Base-by-base conservation (phyloP, 2,797 vertebrate species). In the Cuculus canorus region DNA sequence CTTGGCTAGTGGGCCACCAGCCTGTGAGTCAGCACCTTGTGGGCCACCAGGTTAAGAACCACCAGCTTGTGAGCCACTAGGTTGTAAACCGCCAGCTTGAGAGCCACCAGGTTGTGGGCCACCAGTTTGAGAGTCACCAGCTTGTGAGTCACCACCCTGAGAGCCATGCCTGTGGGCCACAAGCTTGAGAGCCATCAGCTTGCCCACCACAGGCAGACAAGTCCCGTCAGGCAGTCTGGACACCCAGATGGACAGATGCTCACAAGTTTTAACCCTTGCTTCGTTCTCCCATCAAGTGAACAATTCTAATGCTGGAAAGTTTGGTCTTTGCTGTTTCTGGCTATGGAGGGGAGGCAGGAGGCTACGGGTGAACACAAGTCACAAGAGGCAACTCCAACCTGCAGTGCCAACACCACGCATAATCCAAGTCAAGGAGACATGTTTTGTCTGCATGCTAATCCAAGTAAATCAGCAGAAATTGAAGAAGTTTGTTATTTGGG, bases 361-460 rank as follows among this genome's bases (percentile, higher is more conserved):
- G 70, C 64, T 37, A 24, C 6, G 1, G 57, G 33, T 17, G 52
- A 25, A 15, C 81, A 35, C 19, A 39, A 57, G 43, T 9, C 5
- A 0, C 17, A 53, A 47, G 53, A 33, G 1, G 13, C 3, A 41
- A 65, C 41, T 47, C 47, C 17, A 21, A 37, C 3, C 43, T 32
- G 15, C 65, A 10, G 54, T 5, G 54, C 10, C 28, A 41, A 24
- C 45, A n/a, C n/a, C 45, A 35, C n/a, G n/a, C 0, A 6, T 30
- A 37, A 5, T 50, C 25, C 28, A 7, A 32, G n/a, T 0, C 2
- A 8, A 54, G 59, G 1, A 32, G 43, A 23, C 9, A 3, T 1
- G 4, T 50, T 59, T 21, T n/a, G n/a, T 13, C 37, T 18, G 27
- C n/a, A 5, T 12, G 54, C 7, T 53, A 48, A 16, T 39, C 24